Conservation (phyloP, 2,888 invertebrate genomes). For the Gortyna flavago region DNA sequence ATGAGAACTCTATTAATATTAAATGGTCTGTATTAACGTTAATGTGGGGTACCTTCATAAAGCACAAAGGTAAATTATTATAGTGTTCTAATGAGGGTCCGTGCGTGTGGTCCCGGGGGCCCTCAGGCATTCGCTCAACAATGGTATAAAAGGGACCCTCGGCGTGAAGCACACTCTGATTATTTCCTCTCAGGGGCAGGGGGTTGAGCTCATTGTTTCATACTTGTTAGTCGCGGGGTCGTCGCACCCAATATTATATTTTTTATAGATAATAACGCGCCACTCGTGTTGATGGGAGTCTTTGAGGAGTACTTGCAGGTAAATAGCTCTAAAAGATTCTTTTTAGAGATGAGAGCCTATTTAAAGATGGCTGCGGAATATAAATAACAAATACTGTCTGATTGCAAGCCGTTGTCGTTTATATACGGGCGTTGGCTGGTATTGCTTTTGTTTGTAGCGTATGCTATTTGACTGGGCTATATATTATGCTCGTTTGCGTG, state of each 20-base stretch:
- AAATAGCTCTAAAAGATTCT: slow-evolving; percentile 45
- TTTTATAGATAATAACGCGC: slow-evolving; percentile 54
- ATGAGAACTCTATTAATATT: slow-evolving; percentile 65
- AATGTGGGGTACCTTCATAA: slow-evolving; percentile 59
- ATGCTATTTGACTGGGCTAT: slow-evolving; percentile 36
- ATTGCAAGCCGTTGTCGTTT: slow-evolving; percentile 29
- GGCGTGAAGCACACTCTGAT: slow-evolving; percentile 77
- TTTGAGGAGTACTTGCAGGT: slow-evolving; percentile 56
- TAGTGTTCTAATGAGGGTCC: slow-evolving; percentile 77
- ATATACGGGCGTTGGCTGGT: slow-evolving; percentile 20
- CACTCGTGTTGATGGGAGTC: slow-evolving; percentile 49
- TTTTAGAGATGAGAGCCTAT: slow-evolving; percentile 35
- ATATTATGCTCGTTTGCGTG: slow-evolving; percentile 44
- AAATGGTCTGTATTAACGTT: slow-evolving; percentile 59
- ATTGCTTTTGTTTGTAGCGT: slow-evolving; percentile 46
- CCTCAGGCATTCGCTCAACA: slow-evolving; percentile 69
- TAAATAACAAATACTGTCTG: slow-evolving; percentile 28
- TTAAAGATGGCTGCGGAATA: slow-evolving; percentile 2
- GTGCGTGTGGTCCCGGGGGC: slow-evolving; percentile 71
- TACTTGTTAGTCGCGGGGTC: slow-evolving; percentile 77
- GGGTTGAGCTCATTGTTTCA: slow-evolving; percentile 78
- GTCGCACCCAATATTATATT: slow-evolving; percentile 69
- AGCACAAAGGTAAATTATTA: slow-evolving; percentile 78
- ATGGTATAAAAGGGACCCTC: slow-evolving; percentile 75
- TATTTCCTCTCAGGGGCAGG: slow-evolving; percentile 77